These are phyloP conservation scores for Takifugu rubripes DNA, from an alignment of 2,797 vertebrate species.

Conservation along the genomic window DNA sequence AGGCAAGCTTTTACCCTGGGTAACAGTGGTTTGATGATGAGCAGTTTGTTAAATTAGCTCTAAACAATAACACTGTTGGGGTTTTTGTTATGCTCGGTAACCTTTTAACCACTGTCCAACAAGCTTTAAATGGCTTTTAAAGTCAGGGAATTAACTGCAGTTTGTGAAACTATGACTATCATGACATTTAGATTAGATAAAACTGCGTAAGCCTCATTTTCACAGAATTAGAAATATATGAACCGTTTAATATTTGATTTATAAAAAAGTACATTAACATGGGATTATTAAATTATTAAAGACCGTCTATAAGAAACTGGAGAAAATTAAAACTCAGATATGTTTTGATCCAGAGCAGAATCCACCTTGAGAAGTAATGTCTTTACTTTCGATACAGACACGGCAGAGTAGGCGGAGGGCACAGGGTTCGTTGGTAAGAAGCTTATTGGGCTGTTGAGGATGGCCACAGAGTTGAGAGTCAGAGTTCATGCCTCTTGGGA, in stretches of 20 bases:
- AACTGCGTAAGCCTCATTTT: not conserved
- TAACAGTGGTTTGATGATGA: not conserved
- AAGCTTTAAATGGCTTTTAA: conserved; percentile 3
- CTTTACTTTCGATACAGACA: conserved; percentile 20
- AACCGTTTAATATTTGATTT: not conserved
- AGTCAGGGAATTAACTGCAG: not conserved
- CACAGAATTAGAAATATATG: not conserved
- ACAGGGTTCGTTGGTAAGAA: conserved; percentile 59
- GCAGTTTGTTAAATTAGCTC: conserved; percentile 4
- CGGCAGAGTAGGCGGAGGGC: conserved; percentile 21
- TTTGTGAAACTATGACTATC: not conserved
- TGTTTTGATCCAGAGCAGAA: conserved; percentile 21
- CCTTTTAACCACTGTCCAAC: conserved; percentile 6
- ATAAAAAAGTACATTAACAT: not conserved
- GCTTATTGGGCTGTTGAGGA: conserved; percentile 57
- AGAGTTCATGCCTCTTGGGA: conserved; percentile 44
- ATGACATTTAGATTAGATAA: not conserved
- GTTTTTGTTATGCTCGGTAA: conserved; percentile 9
- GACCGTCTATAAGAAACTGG: not conserved
- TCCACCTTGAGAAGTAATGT: conserved; percentile 34
- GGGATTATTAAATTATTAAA: not conserved
- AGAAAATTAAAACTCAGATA: not conserved
- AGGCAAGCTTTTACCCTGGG: not conserved
- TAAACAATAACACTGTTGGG: not conserved
- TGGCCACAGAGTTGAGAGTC: conserved; percentile 46